Conservation (phyloP, 1,140 invertebrate genomes). For the Agrypnia vestita region DNA sequence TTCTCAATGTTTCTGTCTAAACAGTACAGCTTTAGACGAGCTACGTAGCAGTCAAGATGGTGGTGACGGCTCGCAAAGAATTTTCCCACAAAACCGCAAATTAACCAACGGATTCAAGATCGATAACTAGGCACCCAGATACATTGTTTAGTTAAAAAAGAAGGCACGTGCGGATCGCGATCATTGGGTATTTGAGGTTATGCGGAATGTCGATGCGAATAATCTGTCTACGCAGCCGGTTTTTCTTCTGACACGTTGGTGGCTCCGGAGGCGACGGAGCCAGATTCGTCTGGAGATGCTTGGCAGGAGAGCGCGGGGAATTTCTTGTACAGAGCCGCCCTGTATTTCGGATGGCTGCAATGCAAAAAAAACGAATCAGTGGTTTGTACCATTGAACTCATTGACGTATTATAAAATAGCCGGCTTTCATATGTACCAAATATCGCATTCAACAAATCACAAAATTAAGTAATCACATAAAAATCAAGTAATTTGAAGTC, state of each 20-base stretch:
- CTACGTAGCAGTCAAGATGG: not conserved
- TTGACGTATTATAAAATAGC: too few species aligned
- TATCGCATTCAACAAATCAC: too few species aligned
- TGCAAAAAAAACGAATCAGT: constrained; percentile 45
- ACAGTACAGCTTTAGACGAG: constrained; percentile 3
- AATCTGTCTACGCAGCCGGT: constrained; percentile 72
- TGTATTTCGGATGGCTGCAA: constrained; percentile 78
- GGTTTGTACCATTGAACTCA: too few species aligned
- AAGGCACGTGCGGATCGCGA: not conserved
- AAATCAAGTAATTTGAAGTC: too few species aligned
- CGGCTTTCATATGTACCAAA: too few species aligned
- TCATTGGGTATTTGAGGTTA: constrained; percentile 1
- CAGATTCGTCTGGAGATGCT: constrained; percentile 71
- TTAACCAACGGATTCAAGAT: not conserved
- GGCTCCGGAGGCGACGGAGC: constrained; percentile 73
- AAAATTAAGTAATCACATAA: too few species aligned
- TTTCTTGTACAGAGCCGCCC: constrained; percentile 77
- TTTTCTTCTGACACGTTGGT: constrained; percentile 75
- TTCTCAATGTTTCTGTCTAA: constrained; percentile 1
- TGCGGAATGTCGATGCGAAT: not conserved
- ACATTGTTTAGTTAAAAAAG: not conserved
- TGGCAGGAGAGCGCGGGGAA: constrained; percentile 76
- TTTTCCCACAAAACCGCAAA: not conserved
- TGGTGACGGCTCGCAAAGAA: not conserved
- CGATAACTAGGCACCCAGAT: not conserved